Evolutionary conservation across 2,797 vertebrate species (phyloP).

Genomic region (Limnodromus scolopaceus): DNA sequence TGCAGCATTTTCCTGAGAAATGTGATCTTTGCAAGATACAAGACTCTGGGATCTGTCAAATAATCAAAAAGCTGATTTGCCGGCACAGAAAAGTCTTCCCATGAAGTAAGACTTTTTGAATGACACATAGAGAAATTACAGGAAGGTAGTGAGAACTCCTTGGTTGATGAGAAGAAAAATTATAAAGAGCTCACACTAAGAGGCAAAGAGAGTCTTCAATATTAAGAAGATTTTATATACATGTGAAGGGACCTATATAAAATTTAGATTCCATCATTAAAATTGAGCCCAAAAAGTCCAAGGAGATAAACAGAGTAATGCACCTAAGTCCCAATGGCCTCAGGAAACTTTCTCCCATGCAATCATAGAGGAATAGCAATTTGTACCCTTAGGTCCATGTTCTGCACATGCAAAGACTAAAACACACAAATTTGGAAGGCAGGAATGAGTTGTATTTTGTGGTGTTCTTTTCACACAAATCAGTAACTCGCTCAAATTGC

Average conservation of each 20-base stretch:
- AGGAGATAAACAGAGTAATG: neutral
- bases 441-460: neutral
- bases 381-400: neutral
- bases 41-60: slow-evolving; percentile 16
- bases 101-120: neutral
- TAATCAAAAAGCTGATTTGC: slow-evolving; percentile 40
- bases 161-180: neutral
- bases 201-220: neutral
- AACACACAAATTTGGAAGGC: neutral
- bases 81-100: neutral
- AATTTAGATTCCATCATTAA: neutral
- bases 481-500: neutral
- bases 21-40: slow-evolving; percentile 46
- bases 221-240: neutral
- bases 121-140: neutral
- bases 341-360: accelerated
- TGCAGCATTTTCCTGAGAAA: slow-evolving; percentile 1
- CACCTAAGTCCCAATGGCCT: neutral
- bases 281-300: neutral
- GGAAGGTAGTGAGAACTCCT: neutral
- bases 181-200: neutral
- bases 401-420: neutral
- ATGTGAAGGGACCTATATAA: neutral
- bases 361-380: neutral
- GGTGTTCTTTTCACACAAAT: neutral